A percentile compares a stretch with the other conserved stretches of the same genome.
These are phyloP conservation scores for Poecilus cupreus DNA, from an alignment of 2,888 invertebrate genomes.

Conservation along the genomic window DNA sequence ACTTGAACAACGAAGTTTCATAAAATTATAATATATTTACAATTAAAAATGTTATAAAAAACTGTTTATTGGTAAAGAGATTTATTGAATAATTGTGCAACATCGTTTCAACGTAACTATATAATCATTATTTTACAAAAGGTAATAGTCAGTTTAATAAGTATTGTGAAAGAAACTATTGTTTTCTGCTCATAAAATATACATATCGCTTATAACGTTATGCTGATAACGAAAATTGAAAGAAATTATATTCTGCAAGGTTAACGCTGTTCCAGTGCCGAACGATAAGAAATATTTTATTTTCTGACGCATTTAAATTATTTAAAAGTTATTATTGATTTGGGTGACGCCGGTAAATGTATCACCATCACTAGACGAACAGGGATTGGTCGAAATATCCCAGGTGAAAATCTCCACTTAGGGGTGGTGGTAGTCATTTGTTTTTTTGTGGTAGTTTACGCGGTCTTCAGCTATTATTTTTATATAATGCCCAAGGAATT, in stretches of 20 bases:
- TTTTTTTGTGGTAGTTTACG: constrained; percentile 30
- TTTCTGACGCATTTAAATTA: not conserved
- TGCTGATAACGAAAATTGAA: constrained; percentile 35
- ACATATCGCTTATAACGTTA: constrained; percentile 16
- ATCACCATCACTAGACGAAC: not conserved
- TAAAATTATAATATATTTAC: not conserved
- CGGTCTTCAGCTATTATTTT: constrained; percentile 1
- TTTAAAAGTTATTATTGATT: constrained; percentile 20
- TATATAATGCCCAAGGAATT: constrained; percentile 51
- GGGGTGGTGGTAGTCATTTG: constrained; percentile 26
- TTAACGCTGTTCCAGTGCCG: not conserved
- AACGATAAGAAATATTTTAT: not conserved
- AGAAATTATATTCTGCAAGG: constrained; percentile 33
- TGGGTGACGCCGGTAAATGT: not conserved
- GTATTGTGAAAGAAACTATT: not conserved
- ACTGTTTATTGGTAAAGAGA: not conserved
- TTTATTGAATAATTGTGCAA: not conserved
- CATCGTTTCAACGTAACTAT: not conserved
- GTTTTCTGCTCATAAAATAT: constrained; percentile 36
- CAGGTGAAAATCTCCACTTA: constrained; percentile 32
- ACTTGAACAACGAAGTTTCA: not conserved
- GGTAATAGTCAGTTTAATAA: not conserved
- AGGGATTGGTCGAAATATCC: constrained; percentile 35
- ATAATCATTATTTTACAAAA: not conserved
- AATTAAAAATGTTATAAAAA: too few species aligned